These are phyloP conservation scores for Epinephelus cyanopodus DNA, from an alignment of 2,113 vertebrate species.

Conservation along the genomic window DNA sequence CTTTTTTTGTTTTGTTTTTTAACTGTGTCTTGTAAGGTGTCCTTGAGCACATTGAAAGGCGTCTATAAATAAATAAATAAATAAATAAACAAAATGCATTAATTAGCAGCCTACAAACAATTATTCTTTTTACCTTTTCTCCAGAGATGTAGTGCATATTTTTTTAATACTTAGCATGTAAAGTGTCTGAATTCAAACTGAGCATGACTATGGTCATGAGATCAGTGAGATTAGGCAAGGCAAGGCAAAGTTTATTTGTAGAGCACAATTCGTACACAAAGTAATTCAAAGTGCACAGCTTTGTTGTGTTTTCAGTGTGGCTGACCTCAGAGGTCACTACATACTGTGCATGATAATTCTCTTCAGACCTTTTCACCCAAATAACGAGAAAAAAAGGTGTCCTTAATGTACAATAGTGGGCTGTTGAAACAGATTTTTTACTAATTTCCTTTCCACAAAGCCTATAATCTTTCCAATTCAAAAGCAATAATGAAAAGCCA, in stretches of 20 bases:
- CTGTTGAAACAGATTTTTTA: conserved; percentile 49
- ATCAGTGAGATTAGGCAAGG: conserved; percentile 13
- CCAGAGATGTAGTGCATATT: neutral
- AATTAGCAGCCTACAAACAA: too few species aligned
- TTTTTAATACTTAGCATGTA: neutral
- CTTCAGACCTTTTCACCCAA: conserved; percentile 15
- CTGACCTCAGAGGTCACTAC: conserved; percentile 45
- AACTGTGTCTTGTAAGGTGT: too few species aligned
- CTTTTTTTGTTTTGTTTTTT: too few species aligned
- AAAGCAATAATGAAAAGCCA: conserved; percentile 62
- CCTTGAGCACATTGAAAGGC: too few species aligned
- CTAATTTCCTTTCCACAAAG: conserved; percentile 59
- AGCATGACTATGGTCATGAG: conserved; percentile 4
- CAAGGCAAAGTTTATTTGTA: too few species aligned
- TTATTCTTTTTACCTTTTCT: neutral
- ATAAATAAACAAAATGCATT: too few species aligned
- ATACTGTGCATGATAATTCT: conserved; percentile 18
- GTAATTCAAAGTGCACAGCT: too few species aligned
- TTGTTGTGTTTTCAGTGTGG: conserved; percentile 21
- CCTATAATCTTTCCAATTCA: conserved; percentile 63
- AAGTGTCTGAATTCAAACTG: neutral
- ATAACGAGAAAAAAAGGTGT: conserved; percentile 10
- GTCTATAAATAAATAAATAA: too few species aligned
- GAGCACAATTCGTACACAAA: too few species aligned
- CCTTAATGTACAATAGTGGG: conserved; percentile 42